phyloP scores from a whole-genome alignment of 2,888 invertebrate genomes.

The Zaprionus bogoriensis region DNA sequence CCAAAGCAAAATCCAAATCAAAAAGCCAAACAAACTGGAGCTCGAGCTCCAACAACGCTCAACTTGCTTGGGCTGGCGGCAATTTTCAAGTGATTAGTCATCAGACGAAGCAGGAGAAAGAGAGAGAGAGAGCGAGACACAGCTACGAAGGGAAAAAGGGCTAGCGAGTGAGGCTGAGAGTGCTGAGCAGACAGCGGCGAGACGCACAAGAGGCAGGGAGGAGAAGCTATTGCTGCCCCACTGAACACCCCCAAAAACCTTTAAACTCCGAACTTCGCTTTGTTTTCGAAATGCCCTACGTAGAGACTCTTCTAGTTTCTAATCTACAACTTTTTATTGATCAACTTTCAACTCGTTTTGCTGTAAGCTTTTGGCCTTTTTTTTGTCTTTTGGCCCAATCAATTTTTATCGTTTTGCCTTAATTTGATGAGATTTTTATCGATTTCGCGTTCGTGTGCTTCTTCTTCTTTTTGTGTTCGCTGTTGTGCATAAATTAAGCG shows the following conservation, averaged over 20 bases:
- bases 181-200: too few species aligned
- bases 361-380: constrained; percentile 15
- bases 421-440: constrained; percentile 77
- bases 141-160: neutral
- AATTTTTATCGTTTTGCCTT: constrained; percentile 74
- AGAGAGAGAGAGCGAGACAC: constrained; percentile 2
- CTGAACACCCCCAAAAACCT: too few species aligned
- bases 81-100: constrained; percentile 76
- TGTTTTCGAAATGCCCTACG: neutral
- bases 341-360: constrained; percentile 41
- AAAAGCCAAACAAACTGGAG: constrained; percentile 51
- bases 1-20: constrained; percentile 51
- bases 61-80: constrained; percentile 47
- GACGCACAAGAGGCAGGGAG: neutral
- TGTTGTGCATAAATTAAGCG: constrained; percentile 68
- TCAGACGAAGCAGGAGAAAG: constrained; percentile 29
- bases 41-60: constrained; percentile 21
- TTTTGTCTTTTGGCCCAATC: constrained; percentile 52
- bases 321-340: constrained; percentile 39
- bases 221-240: neutral
- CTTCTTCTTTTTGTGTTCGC: constrained; percentile 16
- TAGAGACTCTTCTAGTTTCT: constrained; percentile 30
- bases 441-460: constrained; percentile 51
- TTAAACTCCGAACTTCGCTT: neutral
- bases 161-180: too few species aligned